Base-by-base conservation (phyloP, 53 echinoderm and acorn worm genomes). In the Henricia sp. region DNA sequence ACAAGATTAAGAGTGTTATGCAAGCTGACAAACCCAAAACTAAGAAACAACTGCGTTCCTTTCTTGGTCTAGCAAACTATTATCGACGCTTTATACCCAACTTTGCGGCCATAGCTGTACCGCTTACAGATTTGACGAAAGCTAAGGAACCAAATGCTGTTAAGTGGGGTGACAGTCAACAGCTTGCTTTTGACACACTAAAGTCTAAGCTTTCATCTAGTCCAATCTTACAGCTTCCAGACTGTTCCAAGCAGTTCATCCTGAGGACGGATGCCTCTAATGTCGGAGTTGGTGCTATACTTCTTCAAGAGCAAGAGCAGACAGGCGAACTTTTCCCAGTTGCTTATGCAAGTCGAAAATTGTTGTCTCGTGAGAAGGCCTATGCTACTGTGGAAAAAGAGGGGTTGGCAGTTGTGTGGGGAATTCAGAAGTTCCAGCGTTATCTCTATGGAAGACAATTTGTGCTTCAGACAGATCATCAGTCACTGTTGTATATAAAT, bases 31-130 rank as follows among this genome's bases (percentile, higher is more conserved):
- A 50, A 13, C 85, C 74, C 12, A 37, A 43, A 29, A 86, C 76
- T 9, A 85, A 72, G 2, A 72, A 72, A 27, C 57, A 85, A 23
- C 9, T 85, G 35, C 26, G 84, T 11, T 84, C 69, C n/a, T 69
- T 84, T 27, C 30, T 84, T 17, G 84, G 84, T 27, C 33, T 84
- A 33, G 84, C 69, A 3, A 55, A 55, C 20, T 84, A 84, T 50
- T 84, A 84, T 25, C 48, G 84, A 4, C 26, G 35, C 29, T 84
- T 84, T 43, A 54, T 84, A 19, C 84, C 84, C 16, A 84, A 84
- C 52, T 66, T 70, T 37, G 84, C 84, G 29, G 41, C 84, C 14
- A 40, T 84, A 2, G 68, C 78, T 29, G 78, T 59, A 4, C 78
- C 78, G 3, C 36, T 78, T 23, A 78, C 78, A 4, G 60, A 78